Conservation (phyloP, 2,888 invertebrate genomes). For the Drosophila barbarae region DNA sequence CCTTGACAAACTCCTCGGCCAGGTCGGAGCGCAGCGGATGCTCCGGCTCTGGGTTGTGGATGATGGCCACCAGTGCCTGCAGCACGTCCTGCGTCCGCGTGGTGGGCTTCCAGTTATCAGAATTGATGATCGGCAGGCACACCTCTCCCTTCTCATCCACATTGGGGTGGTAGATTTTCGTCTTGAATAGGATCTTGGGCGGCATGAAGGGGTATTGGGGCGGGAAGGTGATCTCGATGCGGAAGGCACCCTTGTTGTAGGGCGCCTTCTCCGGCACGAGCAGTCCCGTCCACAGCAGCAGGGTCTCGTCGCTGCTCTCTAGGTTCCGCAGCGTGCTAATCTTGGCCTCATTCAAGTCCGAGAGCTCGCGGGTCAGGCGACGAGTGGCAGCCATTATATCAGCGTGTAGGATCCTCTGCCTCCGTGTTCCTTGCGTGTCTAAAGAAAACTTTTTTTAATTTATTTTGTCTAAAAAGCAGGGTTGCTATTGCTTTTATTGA, state of each 20-base stretch:
- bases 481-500: constrained; percentile 9
- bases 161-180: constrained; percentile 99
- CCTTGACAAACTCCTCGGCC: constrained; percentile 97
- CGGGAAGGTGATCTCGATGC: constrained; percentile 98
- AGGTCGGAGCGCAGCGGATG: constrained; percentile 97
- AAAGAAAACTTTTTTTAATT: constrained; percentile 15
- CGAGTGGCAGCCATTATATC: constrained; percentile 70
- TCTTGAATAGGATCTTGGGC: constrained; percentile 98
- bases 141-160: constrained; percentile 99
- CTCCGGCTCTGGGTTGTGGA: constrained; percentile 99
- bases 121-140: constrained; percentile 97
- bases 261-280: constrained; percentile 98
- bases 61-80: constrained; percentile 96
- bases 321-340: constrained; percentile 94
- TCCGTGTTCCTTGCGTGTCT: constrained; percentile 3
- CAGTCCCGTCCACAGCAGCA: constrained; percentile 96
- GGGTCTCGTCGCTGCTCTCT: constrained; percentile 95
- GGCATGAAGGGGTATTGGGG: constrained; percentile 99
- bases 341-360: constrained; percentile 89
- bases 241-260: constrained; percentile 99
- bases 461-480: constrained; percentile 17
- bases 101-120: constrained; percentile 99
- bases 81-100: constrained; percentile 99
- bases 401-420: background rate
- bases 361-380: constrained; percentile 86